Conservation (phyloP, 2,888 invertebrate species). For the Lathronympha strigana region DNA sequence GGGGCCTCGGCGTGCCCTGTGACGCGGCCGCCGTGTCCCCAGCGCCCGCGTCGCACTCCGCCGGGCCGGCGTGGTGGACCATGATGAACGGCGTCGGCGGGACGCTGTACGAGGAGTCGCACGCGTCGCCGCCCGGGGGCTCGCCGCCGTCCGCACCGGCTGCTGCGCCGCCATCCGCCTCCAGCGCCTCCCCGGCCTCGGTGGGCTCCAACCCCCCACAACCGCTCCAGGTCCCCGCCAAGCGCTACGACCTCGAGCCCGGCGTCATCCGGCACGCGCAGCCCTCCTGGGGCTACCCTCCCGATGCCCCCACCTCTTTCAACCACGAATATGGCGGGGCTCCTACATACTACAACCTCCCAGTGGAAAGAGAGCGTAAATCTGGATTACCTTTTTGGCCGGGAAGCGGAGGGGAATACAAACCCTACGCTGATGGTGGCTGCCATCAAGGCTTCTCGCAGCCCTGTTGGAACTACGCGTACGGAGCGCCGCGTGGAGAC, state of each 20-base stretch:
- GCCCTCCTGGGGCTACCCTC: conserved; percentile 90
- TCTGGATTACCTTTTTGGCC: conserved; percentile 89
- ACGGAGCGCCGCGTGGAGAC: conserved; percentile 86
- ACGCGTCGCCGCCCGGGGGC: conserved; percentile 83
- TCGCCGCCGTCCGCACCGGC: conserved; percentile 88
- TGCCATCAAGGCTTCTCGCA: conserved; percentile 89
- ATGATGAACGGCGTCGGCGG: conserved; percentile 92
- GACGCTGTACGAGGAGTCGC: conserved; percentile 90
- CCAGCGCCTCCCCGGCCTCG: conserved; percentile 83
- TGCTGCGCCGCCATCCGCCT: conserved; percentile 85
- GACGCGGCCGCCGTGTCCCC: conserved; percentile 88
- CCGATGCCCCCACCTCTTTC: conserved; percentile 86
- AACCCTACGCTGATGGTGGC: conserved; percentile 83
- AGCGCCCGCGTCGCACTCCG: conserved; percentile 92
- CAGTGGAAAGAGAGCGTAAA: conserved; percentile 86
- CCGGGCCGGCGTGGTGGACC: conserved; percentile 93
- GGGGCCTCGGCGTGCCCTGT: conserved; percentile 87
- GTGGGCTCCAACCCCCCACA: conserved; percentile 89
- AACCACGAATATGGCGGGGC: conserved; percentile 88
- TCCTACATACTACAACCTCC: conserved; percentile 90
- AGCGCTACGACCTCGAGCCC: conserved; percentile 87
- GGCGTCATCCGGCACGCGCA: conserved; percentile 91
- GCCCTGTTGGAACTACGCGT: conserved; percentile 90
- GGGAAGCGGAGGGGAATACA: conserved; percentile 85
- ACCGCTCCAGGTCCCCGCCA: conserved; percentile 95